A percentile compares a stretch with the other conserved stretches of the same genome.
Conservation (phyloP, 2,888 invertebrate species). For the Mythimna albipuncta region DNA sequence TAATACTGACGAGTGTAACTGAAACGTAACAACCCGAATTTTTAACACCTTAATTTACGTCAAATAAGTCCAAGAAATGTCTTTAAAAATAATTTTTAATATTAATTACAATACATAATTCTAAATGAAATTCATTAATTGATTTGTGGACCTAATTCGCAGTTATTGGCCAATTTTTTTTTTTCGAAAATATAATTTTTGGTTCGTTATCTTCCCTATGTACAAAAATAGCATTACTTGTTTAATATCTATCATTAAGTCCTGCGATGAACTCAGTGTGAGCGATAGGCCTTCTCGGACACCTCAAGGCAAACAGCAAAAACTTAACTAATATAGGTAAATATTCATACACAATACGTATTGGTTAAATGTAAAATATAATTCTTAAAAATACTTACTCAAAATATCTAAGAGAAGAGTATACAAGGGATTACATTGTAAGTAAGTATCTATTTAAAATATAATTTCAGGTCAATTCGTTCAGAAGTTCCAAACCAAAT, state of each 20-base stretch:
- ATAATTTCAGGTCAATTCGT: conserved; percentile 16
- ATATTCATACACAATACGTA: neutral
- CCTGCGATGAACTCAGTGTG: conserved; percentile 44
- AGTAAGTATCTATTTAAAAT: conserved; percentile 4
- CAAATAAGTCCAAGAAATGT: neutral
- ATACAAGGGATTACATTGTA: conserved; percentile 18
- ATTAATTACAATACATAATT: conserved; percentile 7
- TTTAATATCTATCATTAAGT: conserved; percentile 54
- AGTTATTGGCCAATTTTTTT: conserved; percentile 40
- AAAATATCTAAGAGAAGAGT: conserved; percentile 29
- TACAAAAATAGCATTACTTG: conserved; percentile 66
- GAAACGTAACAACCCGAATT: conserved; percentile 5
- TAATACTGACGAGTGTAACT: neutral
- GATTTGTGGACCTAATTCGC: conserved; percentile 27
- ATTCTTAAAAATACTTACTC: conserved; percentile 11
- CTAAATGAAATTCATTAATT: conserved; percentile 14
- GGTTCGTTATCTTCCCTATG: conserved; percentile 48
- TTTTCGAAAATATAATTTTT: conserved; percentile 57
- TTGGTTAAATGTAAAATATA: conserved; percentile 28
- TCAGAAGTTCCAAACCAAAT: neutral
- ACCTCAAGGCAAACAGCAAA: conserved; percentile 23
- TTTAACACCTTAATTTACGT: neutral
- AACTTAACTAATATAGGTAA: neutral
- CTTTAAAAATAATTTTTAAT: conserved; percentile 1
- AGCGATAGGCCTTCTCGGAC: conserved; percentile 49